Base-by-base conservation (phyloP, 2,797 vertebrate genomes). In the Molossus alvarezi region DNA sequence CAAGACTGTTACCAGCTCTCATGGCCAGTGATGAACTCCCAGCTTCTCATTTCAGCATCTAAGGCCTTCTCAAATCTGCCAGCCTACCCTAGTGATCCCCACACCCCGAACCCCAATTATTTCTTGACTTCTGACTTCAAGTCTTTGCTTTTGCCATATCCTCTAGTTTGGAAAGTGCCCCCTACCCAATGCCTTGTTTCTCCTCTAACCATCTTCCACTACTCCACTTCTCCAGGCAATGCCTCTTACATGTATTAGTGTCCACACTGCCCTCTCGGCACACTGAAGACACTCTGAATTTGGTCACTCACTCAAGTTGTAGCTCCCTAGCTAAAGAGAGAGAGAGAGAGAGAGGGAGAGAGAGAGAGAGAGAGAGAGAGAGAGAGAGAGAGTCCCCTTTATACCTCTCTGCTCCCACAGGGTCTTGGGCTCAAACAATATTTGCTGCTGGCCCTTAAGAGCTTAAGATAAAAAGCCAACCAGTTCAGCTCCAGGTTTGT, bases 91-190 rank as follows among this genome's bases (percentile, higher is more conserved):
- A 15, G 55, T 53, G 80, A 81, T 65, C 25, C 86, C 62, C 45
- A 48, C 7, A 18, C 64, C 41, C 53, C 29, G 37, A 85, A n/a
- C 65, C 45, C 62, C n/a, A 75, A 9, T 76, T 55, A 71, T 79
- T 67, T 88, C 85, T 79, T 53, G 17, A 73, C 58, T 90, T 87
- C 51, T 64, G 23, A 92, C 8, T 84, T 41, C 27, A 81, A 73
- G 21, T 37, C 83, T 94, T 82, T 67, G 14, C 14, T 95, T 86
- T 92, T 88, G 45, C 33, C 65, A 96, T 75, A 58, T 86, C 23
- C n/a, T 89, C 72, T 86, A 73, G 76, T 89, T 83, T 95, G 69
- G 37, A 83, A 90, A 73, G 3, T 48, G 3, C 0, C 58, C 21
- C 41, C 37, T 9, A 48, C 41, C 18, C 45, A 37, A 41, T 57